Conservation (phyloP, 2,888 invertebrate species). For the Zelleria hepariella region DNA sequence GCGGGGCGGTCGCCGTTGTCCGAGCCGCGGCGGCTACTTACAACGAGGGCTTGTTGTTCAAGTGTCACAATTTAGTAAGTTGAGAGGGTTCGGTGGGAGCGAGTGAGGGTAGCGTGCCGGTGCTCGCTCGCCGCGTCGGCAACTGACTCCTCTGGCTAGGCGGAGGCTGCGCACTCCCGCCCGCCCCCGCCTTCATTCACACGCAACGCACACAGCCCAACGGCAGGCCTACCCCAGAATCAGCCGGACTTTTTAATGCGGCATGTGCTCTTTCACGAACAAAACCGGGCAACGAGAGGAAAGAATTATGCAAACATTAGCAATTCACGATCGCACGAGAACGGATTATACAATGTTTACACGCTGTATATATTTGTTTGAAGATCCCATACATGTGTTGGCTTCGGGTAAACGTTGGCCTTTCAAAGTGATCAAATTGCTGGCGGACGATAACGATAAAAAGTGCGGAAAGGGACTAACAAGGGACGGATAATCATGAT, state of each 20-base stretch:
- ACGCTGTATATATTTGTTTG: neutral
- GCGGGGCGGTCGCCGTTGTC: neutral
- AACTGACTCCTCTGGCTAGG: slow-evolving; percentile 49
- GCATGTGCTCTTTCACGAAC: slow-evolving; percentile 56
- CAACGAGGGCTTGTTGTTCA: slow-evolving; percentile 28
- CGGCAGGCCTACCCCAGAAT: slow-evolving; percentile 52
- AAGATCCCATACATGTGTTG: too few species aligned
- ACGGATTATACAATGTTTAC: neutral
- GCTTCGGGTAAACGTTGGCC: neutral
- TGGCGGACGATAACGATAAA: neutral
- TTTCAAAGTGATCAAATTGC: neutral
- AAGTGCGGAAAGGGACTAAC: neutral
- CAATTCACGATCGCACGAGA: slow-evolving; percentile 21
- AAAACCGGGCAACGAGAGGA: slow-evolving; percentile 28
- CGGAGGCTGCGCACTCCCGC: slow-evolving; percentile 59
- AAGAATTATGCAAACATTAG: slow-evolving; percentile 31
- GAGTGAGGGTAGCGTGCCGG: slow-evolving; percentile 31
- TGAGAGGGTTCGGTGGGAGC: slow-evolving; percentile 25
- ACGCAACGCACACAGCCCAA: slow-evolving; percentile 27
- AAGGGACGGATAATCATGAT: neutral
- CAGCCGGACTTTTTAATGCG: slow-evolving; percentile 60
- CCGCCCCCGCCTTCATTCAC: slow-evolving; percentile 65
- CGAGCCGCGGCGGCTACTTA: slow-evolving; percentile 35
- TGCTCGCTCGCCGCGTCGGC: slow-evolving; percentile 53
- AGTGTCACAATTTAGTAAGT: slow-evolving; percentile 43